Evolutionary conservation across 2,113 vertebrate species (phyloP).

Genomic region (Oreotrochilus melanogaster): DNA sequence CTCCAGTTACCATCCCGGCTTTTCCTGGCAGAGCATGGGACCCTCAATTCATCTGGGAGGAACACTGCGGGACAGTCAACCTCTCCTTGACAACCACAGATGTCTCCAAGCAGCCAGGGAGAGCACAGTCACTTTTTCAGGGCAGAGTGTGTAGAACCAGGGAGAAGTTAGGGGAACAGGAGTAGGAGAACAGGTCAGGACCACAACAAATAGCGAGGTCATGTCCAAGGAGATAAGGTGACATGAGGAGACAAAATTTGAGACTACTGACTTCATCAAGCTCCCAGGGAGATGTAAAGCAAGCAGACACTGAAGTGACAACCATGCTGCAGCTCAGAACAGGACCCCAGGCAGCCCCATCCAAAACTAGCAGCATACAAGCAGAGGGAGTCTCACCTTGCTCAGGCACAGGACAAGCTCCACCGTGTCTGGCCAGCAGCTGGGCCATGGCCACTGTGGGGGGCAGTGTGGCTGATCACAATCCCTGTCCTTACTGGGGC

Average conservation of each 20-base stretch:
- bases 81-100: not conserved
- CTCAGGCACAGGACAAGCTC: not conserved
- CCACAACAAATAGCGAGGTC: not conserved
- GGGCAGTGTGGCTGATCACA: not conserved
- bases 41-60: not conserved
- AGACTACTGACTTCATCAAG: not conserved
- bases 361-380: rapidly evolving
- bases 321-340: not conserved
- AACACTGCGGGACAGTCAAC: not conserved
- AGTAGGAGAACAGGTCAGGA: not conserved
- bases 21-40: not conserved
- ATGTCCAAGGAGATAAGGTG: not conserved
- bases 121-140: not conserved
- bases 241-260: not conserved
- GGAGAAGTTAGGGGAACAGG: not conserved
- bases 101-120: not conserved
- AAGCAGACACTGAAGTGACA: not conserved
- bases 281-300: not conserved
- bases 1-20: not conserved
- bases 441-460: rapidly evolving
- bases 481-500: rapidly evolving
- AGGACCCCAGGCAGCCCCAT: not conserved
- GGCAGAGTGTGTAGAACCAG: not conserved
- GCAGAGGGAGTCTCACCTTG: not conserved
- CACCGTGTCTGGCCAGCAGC: rapidly evolving